Evolutionary conservation across 2,888 invertebrate species (phyloP), one percentile per base, ranked within the genome.

Genomic region (Girardia tigrina): DNA sequence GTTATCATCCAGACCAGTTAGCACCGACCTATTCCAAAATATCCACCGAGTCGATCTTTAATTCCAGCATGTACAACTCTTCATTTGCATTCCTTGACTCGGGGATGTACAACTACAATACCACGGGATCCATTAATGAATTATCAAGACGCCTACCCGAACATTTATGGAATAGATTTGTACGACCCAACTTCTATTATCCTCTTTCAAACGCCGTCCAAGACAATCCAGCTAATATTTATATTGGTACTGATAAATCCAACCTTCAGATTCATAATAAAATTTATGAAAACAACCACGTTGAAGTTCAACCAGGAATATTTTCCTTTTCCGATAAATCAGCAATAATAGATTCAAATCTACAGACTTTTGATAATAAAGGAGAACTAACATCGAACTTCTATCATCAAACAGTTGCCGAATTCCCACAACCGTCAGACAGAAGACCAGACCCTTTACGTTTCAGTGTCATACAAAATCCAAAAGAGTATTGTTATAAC

Each of bases 91-190:
- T 56, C n/a, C 56, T 56, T n/a, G 56, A 56, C 23, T 56, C 56
- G 6, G 23, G n/a, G 6, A 56, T 56, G 56, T 8, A 56, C 56
- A 56, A 56, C 23, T 56, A 56, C n/a, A 56, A 56, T 56, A 20
- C 56, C n/a, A 56, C 56, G n/a, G 56, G 56, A 4, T 56, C 56
- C n/a, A 56, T 56, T 16, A 56, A 56, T 56, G 56, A 56, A 4
- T 56, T 56, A n/a, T 56, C 56, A 2, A n/a, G 56, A 2, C 4
- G 56, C 6, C n/a, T 56, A 20, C 56, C 56, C 4, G 56, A 56
- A n/a, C 56, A 56, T 56, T 56, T 56, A n/a, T 56, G 56, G 56
- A 56, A 56, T 23, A 56, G n/a, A 56, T 56, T 56, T 16, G 56
- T 56, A 6, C 56, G 56, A 56, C 56, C 56, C 6, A 56, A 56